Evolutionary conservation across 2,888 invertebrate genomes (phyloP).

Genomic region (Eupithecia abbreviata): DNA sequence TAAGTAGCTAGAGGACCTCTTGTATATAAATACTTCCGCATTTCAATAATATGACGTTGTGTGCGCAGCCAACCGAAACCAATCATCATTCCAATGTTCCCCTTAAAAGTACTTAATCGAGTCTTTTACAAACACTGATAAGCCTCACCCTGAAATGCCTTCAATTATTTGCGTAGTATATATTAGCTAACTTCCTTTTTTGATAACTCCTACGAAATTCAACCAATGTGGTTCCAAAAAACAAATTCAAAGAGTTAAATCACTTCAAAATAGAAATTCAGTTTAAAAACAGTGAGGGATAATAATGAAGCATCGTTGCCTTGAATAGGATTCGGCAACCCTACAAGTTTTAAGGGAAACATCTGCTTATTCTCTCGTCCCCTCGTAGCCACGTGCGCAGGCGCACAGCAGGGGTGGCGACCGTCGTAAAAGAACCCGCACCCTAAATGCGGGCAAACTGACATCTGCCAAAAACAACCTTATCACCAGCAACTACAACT

Average conservation of each 20-base stretch:
- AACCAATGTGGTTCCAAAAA: neutral
- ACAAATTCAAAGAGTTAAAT: neutral
- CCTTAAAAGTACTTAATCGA: constrained; percentile 6
- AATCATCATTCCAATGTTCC: constrained; percentile 10
- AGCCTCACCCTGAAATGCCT: constrained; percentile 32
- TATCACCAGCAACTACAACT: constrained; percentile 55
- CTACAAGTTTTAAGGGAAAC: constrained; percentile 60
- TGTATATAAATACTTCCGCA: constrained; percentile 38
- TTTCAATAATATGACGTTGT: constrained; percentile 33
- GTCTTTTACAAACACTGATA: constrained; percentile 32
- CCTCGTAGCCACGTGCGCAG: constrained; percentile 74
- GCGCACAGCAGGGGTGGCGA: constrained; percentile 76
- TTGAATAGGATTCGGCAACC: constrained; percentile 57
- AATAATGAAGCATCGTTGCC: constrained; percentile 40
- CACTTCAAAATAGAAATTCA: neutral
- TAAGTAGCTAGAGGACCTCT: constrained; percentile 21
- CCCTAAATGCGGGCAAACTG: constrained; percentile 73
- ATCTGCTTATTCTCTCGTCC: constrained; percentile 71
- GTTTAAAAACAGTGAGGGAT: constrained; percentile 12
- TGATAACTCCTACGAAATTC: neutral
- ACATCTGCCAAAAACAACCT: constrained; percentile 52
- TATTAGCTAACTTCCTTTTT: neutral
- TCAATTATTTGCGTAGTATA: neutral
- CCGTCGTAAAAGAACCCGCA: constrained; percentile 70
- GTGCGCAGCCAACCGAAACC: constrained; percentile 18